Evolutionary conservation across 2,113 vertebrate genomes (phyloP), one percentile per base, ranked within the genome.

Genomic region (Engraulis encrasicolus): DNA sequence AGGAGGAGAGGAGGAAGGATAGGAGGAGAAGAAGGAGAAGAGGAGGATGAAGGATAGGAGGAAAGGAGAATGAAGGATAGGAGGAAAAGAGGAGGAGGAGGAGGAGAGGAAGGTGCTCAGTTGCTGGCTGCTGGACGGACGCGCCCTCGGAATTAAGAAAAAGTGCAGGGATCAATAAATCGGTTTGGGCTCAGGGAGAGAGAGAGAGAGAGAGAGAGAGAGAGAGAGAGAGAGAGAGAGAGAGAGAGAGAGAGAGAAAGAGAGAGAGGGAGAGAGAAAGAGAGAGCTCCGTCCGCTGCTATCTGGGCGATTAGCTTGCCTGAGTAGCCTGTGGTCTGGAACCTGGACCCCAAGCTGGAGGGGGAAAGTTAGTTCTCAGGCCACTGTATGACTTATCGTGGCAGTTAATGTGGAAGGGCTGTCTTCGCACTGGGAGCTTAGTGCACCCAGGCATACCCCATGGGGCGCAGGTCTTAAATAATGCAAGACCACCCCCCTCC

Each of bases 351-450:
- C 23, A 14, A 36, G 27, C 66, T 9, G 5, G 18, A 0, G 2
- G 66, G 66, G 34, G n/a, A n/a, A n/a, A n/a, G n/a, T n/a, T n/a
- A 11, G 66, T 34, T 36, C 66, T 74, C 66, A 34, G 66, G 66
- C 66, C 66, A 31, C 27, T 74, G 9, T 45, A 36, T 34, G 66
- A 31, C 66, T 74, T 74, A 74, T 74, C 66, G 11, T 74, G 66
- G 27, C 66, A 74, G 66, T 74, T 74, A 74, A 74, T 74, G 66
- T 74, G 66, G 66, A 74, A 74, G 66, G 66, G 66, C 66, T 74
- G 66, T 74, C 66, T 74, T 74, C 58, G 9, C 58, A 66, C 66
- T 14, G 66, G 66, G 66, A 31, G 66, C 66, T 74, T 74, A 74
- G 66, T 74, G 66, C 27, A 34, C 31, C 27, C 31, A 34, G 31